Evolutionary conservation across 2,113 vertebrate genomes (phyloP), one percentile per base, ranked within the genome.

Genomic region (Malurus alboscapulatus): DNA sequence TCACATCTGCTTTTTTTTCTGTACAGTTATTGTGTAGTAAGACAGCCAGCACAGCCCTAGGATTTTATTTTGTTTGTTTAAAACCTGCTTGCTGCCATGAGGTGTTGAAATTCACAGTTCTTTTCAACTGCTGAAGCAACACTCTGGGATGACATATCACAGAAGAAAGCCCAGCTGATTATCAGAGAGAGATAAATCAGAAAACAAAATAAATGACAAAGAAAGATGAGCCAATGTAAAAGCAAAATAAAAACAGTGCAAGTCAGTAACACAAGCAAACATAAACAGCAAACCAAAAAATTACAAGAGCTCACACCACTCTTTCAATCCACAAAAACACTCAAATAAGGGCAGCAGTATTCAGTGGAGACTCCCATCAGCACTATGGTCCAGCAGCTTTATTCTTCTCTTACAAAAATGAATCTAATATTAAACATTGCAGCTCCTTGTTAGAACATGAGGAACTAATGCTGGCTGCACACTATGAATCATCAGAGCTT

Each of bases 401-500:
- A 61, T 65, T 93, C 36, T 76, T 81, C 68, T 80, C 55, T 65
- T 72, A 34, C 42, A 65, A 89, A 80, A 74, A 26, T n/a, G 8
- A 24, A 69, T 90, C 45, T 75, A 89, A 76, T 57, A 85, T 82
- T 84, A 77, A 92, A 84, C 58, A 76, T 26, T 93, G 61, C 63
- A 74, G 62, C 24, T 88, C 54, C 45, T 88, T 76, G 38, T 76
- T 81, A 90, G 90, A 86, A 90, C 54, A 84, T 19, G 68, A 93
- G 54, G 86, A 92, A 87, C 68, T 73, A 74, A 85, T 51, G 44
- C 44, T 88, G 30, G 58, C 44, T 5, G 5, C 48, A 72, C 68
- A 69, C 53, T 65, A 62, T 86, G 82, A 92, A 91, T 95, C 82
- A 90, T 12, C 75, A 58, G 61, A 76, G 22, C 78, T 84, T 94